Percentiles rank a stretch among this genome's conserved stretches.
Evolutionary conservation across 1,140 invertebrate genomes (phyloP).

Genomic region (Schlechtendalia chinensis): DNA sequence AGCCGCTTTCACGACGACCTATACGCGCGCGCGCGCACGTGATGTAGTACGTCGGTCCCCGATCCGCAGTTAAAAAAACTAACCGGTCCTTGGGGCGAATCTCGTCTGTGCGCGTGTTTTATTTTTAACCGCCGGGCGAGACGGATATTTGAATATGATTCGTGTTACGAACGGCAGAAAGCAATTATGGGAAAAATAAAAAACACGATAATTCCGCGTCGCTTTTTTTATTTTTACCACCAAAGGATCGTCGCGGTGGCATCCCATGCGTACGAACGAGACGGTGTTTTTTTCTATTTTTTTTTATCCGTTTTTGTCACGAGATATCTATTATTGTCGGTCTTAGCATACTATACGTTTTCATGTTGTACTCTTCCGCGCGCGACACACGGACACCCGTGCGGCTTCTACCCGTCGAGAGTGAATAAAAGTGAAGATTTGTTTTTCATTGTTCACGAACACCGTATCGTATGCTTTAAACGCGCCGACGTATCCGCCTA

Average conservation of each 20-base stretch:
- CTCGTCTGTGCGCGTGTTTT: background rate
- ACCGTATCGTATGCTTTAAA: no score
- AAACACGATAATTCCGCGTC: background rate
- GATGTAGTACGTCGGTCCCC: background rate
- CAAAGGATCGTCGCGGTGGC: background rate
- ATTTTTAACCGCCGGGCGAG: background rate
- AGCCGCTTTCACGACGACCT: no score
- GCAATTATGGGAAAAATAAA: no score
- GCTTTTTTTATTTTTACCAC: background rate
- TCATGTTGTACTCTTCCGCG: background rate
- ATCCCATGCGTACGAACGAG: background rate
- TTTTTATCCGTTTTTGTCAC: no score
- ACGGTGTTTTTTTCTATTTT: no score
- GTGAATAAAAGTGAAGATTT: no score
- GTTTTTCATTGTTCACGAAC: no score
- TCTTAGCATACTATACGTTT: background rate
- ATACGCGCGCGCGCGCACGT: background rate
- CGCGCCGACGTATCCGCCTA: no score
- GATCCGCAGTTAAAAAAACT: background rate
- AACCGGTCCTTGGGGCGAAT: background rate
- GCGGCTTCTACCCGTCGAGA: no score
- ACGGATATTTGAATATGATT: background rate
- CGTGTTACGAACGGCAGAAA: no score
- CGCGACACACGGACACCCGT: no score
- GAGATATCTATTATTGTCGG: background rate